A percentile compares a stretch with the other conserved stretches of the same genome.
Evolutionary conservation across 23 tunicate species (phyloP).

Genomic region (Phallusia fumigata): DNA sequence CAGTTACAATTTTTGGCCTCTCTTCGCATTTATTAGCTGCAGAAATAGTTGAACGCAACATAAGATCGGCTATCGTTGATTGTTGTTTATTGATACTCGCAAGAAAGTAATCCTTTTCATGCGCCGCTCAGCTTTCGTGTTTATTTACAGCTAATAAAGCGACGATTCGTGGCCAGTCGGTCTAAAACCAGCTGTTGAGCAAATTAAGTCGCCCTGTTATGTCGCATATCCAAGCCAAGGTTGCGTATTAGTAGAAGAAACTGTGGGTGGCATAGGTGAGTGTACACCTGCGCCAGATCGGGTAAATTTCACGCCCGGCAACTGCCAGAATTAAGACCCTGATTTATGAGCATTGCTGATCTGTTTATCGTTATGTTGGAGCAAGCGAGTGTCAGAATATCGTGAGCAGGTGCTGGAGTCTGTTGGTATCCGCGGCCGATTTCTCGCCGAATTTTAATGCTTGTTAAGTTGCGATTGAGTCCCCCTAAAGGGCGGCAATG

Average conservation of each 20-base stretch:
- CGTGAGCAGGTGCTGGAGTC: no score
- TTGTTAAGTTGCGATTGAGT: neutral
- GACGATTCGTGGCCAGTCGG: neutral
- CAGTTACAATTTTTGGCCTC: no score
- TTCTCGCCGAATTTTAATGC: neutral
- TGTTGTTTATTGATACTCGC: constrained; percentile 3
- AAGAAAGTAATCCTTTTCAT: neutral
- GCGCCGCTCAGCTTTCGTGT: neutral
- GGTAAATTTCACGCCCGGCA: neutral
- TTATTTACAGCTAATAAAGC: neutral
- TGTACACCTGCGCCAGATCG: neutral
- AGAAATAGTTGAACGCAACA: neutral
- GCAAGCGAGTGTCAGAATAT: neutral
- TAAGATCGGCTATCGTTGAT: neutral
- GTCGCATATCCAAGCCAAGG: neutral
- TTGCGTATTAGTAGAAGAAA: neutral
- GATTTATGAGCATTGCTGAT: constrained; percentile 5
- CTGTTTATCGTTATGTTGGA: neutral
- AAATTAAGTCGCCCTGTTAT: no score
- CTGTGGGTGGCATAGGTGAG: neutral
- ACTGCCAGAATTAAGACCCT: constrained; percentile 3
- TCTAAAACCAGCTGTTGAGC: no score
- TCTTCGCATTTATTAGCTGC: no score
- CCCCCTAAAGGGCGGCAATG: no score
- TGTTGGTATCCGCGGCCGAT: neutral